These are phyloP conservation scores for Etheostoma nigrum DNA, from an alignment of 2,797 vertebrate genomes.

Conservation along the genomic window DNA sequence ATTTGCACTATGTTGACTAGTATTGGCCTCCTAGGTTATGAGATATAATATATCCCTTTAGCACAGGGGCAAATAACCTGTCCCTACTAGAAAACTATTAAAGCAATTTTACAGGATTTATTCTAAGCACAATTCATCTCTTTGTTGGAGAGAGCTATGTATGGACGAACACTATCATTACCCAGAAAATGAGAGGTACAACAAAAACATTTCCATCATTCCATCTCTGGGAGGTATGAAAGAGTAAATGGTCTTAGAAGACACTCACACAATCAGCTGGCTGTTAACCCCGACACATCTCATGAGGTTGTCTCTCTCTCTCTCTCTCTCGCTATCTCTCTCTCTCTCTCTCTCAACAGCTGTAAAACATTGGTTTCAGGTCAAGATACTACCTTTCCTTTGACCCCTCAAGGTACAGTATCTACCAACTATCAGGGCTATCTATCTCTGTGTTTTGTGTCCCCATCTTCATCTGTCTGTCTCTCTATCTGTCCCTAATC, in stretches of 20 bases:
- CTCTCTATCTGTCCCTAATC: conserved; percentile 55
- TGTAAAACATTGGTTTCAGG: conserved; percentile 69
- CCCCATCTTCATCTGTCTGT: conserved; percentile 64
- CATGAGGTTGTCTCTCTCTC: conserved; percentile 21
- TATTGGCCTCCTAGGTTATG: background rate
- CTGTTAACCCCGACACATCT: conserved; percentile 66
- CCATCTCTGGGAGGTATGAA: conserved; percentile 53
- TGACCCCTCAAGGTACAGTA: conserved; percentile 56
- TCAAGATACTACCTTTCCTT: conserved; percentile 63
- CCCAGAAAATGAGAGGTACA: conserved; percentile 29
- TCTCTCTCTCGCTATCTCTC: background rate
- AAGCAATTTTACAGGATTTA: conserved; percentile 25
- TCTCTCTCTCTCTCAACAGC: conserved; percentile 30
- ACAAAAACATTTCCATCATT: conserved; percentile 43
- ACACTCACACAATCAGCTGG: conserved; percentile 55
- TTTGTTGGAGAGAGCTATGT: conserved; percentile 10
- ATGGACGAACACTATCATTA: conserved; percentile 18
- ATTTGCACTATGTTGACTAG: conserved; percentile 21
- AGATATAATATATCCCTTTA: too few relatives aligned
- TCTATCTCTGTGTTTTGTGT: conserved; percentile 50
- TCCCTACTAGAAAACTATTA: conserved; percentile 6
- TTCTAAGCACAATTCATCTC: conserved; percentile 9
- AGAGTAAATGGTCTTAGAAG: conserved; percentile 56
- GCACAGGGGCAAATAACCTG: conserved; percentile 7
- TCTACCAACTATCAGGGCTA: conserved; percentile 51